A percentile compares a stretch with the other conserved stretches of the same genome.
Conservation (phyloP, 2,797 vertebrate species). For the Squalus acanthias region DNA sequence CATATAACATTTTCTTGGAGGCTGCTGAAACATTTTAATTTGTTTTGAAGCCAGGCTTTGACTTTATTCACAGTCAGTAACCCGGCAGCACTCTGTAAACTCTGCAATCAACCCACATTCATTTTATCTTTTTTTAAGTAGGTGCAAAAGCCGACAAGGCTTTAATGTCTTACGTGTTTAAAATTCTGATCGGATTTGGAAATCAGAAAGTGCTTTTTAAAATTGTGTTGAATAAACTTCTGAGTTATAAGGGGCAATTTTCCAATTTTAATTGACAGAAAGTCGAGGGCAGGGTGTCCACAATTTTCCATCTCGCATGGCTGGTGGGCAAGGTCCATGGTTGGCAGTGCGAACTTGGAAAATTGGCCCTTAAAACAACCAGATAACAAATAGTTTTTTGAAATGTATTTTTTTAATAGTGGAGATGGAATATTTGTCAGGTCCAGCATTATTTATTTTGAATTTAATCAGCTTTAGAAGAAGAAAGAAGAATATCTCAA, state of each 20-base stretch:
- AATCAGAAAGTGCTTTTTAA: neutral
- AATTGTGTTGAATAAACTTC: neutral
- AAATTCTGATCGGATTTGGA: neutral
- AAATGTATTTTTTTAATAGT: neutral
- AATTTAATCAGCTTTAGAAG: neutral
- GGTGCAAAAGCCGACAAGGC: neutral
- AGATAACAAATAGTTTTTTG: neutral
- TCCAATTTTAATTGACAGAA: neutral
- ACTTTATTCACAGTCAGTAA: neutral
- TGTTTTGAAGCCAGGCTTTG: neutral
- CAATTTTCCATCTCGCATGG: neutral
- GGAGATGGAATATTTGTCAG: neutral
- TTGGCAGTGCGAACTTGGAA: neutral
- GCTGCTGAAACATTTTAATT: neutral
- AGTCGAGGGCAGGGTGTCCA: neutral
- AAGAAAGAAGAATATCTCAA: neutral
- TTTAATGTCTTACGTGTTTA: neutral
- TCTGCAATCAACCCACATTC: neutral
- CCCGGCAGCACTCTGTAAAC: neutral
- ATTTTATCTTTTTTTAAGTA: neutral
- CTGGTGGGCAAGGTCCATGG: too few species aligned
- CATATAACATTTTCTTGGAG: neutral
- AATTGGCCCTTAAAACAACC: neutral
- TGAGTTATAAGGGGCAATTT: neutral
- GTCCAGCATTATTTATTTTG: neutral